Conservation (phyloP, 2,113 vertebrate species). For the Caloenas nicobarica region DNA sequence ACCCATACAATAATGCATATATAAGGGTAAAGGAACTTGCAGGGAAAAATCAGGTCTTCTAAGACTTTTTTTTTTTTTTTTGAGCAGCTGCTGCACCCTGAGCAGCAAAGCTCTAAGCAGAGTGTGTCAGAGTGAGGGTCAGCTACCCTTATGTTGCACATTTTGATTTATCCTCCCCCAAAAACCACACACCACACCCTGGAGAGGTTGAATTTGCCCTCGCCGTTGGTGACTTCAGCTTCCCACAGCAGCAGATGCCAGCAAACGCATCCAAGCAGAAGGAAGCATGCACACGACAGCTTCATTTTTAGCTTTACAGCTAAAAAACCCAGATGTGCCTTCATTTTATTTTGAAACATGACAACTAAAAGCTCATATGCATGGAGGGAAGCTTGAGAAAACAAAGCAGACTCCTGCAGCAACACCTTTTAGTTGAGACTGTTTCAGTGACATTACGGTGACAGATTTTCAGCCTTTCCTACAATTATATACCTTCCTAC, state of each 20-base stretch:
- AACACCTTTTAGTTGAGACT: background rate
- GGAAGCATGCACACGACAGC: background rate
- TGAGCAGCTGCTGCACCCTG: background rate
- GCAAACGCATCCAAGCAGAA: background rate
- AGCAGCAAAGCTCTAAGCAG: background rate
- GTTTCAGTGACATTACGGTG: background rate
- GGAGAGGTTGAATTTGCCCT: background rate
- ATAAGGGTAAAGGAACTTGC: background rate
- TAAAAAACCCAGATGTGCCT: background rate
- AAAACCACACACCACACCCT: background rate
- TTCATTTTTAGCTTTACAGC: slow-evolving; percentile 15
- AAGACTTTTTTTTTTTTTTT: background rate
- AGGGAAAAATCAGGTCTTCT: background rate
- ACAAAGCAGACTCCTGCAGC: slow-evolving; percentile 3
- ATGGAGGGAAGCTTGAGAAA: background rate
- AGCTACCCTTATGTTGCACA: background rate
- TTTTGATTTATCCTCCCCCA: background rate
- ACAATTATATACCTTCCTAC: slow-evolving; percentile 28
- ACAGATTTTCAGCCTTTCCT: slow-evolving; percentile 27
- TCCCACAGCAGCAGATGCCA: background rate
- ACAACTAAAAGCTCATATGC: background rate
- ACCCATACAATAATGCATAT: background rate
- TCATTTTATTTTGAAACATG: slow-evolving; percentile 14
- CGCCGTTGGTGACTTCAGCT: background rate
- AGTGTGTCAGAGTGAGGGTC: rapidly evolving